Evolutionary conservation across 2,797 vertebrate species (phyloP).

Genomic region (Pseudochirops corinnae): DNA sequence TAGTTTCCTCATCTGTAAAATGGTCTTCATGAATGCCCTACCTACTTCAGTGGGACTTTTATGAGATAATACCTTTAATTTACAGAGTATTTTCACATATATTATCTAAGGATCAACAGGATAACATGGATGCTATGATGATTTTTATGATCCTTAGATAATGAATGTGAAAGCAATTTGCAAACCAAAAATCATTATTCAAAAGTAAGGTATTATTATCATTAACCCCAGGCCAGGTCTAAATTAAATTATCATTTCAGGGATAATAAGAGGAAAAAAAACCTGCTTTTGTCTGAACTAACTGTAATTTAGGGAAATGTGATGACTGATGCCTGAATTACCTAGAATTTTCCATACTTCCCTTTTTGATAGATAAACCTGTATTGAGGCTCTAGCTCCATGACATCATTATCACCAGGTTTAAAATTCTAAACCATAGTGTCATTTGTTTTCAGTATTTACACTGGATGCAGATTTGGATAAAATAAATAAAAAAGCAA

Average conservation of each 20-base stretch:
- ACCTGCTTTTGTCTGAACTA: not conserved
- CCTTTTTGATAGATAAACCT: not conserved
- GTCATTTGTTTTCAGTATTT: constrained; percentile 42
- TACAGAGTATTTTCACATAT: not conserved
- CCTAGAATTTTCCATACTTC: not conserved
- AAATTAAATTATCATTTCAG: constrained; percentile 11
- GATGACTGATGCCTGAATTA: constrained; percentile 24
- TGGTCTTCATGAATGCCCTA: not conserved
- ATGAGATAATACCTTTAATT: not conserved
- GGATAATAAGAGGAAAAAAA: constrained; percentile 4
- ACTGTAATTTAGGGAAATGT: constrained; percentile 16
- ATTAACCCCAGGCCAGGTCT: not conserved
- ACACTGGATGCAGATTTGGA: constrained; percentile 15
- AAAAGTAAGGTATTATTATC: not conserved
- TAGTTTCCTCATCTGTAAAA: not conserved
- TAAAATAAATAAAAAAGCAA: constrained; percentile 44
- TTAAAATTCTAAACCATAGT: not conserved
- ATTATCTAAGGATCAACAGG: not conserved
- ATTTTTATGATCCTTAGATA: not conserved
- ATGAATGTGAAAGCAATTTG: not conserved
- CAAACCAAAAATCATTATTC: not conserved
- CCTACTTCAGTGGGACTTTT: not conserved
- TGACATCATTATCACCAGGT: not conserved
- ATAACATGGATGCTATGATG: not conserved
- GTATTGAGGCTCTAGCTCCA: not conserved